These are phyloP conservation scores for Zaprionus capensis DNA, from an alignment of 1,140 invertebrate species.

Conservation along the genomic window DNA sequence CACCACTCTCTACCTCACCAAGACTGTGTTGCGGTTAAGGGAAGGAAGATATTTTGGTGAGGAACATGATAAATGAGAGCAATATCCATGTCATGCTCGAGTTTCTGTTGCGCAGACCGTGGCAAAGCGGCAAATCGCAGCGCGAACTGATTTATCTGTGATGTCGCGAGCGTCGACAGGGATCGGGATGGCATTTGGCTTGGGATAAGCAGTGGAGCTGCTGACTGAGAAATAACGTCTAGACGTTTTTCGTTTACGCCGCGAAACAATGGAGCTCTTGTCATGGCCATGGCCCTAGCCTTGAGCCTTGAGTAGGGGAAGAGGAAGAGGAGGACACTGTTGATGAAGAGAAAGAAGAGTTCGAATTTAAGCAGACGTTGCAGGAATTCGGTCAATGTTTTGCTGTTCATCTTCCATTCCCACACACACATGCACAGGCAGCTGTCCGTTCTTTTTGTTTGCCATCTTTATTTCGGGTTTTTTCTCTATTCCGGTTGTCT, in stretches of 20 bases:
- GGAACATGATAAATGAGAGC: conserved; percentile 62
- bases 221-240: conserved; percentile 71
- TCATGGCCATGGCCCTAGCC: not conserved
- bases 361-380: conserved; percentile 34
- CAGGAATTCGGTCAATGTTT: conserved; percentile 27
- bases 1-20: too few species aligned
- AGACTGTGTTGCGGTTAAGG: too few species aligned
- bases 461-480: not conserved
- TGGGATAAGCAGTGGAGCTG: not conserved
- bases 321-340: not conserved
- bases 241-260: conserved; percentile 62
- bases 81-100: conserved; percentile 52
- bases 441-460: conserved; percentile 28
- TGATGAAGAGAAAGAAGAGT: conserved; percentile 5
- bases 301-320: not conserved
- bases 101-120: conserved; percentile 21
- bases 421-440: not conserved
- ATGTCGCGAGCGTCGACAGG: conserved; percentile 33
- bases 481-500: not conserved
- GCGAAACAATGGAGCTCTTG: conserved; percentile 31
- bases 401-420: not conserved
- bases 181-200: conserved; percentile 9
- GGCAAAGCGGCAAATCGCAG: conserved; percentile 47
- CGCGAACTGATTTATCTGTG: conserved; percentile 63
- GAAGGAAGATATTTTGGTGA: not conserved